These are phyloP conservation scores for Poeciliopsis turneri DNA, from an alignment of 2,797 vertebrate genomes.

Conservation along the genomic window DNA sequence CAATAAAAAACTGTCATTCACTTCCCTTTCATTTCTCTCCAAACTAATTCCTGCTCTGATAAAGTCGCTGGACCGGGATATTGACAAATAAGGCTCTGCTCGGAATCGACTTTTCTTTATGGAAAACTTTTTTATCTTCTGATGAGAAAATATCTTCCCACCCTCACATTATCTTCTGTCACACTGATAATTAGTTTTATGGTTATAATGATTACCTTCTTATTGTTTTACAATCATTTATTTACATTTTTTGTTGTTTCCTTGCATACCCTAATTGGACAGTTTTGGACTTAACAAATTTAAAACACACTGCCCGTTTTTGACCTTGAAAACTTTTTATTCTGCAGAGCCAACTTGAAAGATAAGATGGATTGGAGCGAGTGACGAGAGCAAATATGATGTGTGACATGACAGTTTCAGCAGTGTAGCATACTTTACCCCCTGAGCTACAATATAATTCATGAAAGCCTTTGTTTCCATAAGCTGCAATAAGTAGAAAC, in stretches of 20 bases:
- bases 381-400: conserved; percentile 44
- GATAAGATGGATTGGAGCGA: conserved; percentile 49
- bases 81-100: conserved; percentile 45
- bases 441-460: conserved; percentile 23
- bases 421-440: conserved; percentile 45
- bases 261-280: conserved; percentile 72
- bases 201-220: conserved; percentile 69
- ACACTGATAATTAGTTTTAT: conserved; percentile 80
- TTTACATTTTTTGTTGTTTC: conserved; percentile 72
- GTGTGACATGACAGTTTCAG: conserved; percentile 28
- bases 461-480: conserved; percentile 20
- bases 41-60: conserved; percentile 49
- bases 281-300: conserved; percentile 27
- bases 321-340: conserved; percentile 67
- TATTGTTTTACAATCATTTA: conserved; percentile 74
- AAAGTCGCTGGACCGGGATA: conserved; percentile 24
- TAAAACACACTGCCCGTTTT: conserved; percentile 58
- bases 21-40: conserved; percentile 45
- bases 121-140: conserved; percentile 31
- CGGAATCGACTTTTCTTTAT: conserved; percentile 22
- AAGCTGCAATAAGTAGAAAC: conserved; percentile 21
- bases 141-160: conserved; percentile 49
- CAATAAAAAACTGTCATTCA: conserved; percentile 47
- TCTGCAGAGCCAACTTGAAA: conserved; percentile 56
- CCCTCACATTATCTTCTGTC: conserved; percentile 74